Evolutionary conservation across 2,113 vertebrate genomes (phyloP).

Genomic region (Apodemus speciosus): DNA sequence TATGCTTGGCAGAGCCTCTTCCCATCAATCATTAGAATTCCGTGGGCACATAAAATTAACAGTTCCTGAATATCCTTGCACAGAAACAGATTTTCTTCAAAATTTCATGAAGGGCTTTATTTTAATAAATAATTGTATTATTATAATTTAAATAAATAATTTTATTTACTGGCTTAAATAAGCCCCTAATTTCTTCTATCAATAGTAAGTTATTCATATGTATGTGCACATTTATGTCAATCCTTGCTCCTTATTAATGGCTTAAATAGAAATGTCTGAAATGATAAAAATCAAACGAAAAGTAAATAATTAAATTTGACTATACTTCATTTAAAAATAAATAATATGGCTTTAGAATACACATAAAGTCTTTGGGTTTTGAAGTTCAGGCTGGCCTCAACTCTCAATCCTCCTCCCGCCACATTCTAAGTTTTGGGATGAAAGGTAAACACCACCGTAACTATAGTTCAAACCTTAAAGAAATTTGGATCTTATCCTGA

Average conservation of each 20-base stretch:
- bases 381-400: not conserved
- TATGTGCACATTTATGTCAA: not conserved
- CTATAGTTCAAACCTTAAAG: not conserved
- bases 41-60: not conserved
- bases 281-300: not conserved
- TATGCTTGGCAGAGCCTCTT: not conserved
- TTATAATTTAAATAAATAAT: too few relatives aligned
- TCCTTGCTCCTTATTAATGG: not conserved
- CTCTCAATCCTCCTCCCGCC: not conserved
- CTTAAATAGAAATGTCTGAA: not conserved
- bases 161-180: not conserved
- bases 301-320: not conserved
- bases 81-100: not conserved
- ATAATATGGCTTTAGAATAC: not conserved
- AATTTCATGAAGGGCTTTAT: not conserved
- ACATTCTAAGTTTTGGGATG: not conserved
- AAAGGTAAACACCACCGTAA: not conserved
- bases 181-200: not conserved
- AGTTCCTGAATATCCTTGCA: not conserved
- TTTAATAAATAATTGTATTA: too few relatives aligned
- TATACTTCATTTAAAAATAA: not conserved
- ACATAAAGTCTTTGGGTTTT: not conserved
- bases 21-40: not conserved
- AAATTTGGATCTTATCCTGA: constrained; percentile 30
- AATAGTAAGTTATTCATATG: not conserved